phyloP scores from a whole-genome alignment of 2,888 invertebrate genomes.

The Petrophora chlorosata region DNA sequence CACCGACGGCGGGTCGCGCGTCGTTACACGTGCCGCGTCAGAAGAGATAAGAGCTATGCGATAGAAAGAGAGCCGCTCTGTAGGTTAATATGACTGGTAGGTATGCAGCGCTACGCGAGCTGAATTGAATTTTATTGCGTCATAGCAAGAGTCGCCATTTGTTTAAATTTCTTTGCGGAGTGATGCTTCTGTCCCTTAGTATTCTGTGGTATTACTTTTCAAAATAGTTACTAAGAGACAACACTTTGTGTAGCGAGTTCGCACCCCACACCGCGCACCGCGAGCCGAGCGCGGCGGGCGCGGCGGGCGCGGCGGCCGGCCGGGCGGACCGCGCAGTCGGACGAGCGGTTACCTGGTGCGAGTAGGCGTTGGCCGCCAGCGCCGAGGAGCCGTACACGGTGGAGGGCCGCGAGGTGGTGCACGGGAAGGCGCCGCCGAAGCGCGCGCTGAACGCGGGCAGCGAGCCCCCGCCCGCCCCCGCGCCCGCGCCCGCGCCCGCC shows the following conservation, averaged over 20 bases:
- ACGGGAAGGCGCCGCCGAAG: conserved; percentile 73
- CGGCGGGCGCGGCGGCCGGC: not conserved
- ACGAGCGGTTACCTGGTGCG: conserved; percentile 53
- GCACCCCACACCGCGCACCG: not conserved
- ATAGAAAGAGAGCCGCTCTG: no score
- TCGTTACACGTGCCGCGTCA: no score
- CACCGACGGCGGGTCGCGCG: no score
- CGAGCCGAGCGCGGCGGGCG: not conserved
- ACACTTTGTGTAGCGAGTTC: not conserved
- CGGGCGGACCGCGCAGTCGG: not conserved
- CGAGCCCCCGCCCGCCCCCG: conserved; percentile 57
- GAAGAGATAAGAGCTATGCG: no score
- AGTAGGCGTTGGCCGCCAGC: conserved; percentile 53
- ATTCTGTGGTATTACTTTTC: no score
- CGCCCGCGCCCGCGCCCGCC: conserved; percentile 41
- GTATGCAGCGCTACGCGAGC: no score
- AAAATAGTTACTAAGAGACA: no score
- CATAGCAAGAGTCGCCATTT: no score
- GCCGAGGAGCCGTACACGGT: conserved; percentile 58
- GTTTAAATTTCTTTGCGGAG: no score
- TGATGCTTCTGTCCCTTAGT: no score
- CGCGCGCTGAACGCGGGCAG: conserved; percentile 83
- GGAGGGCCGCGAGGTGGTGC: conserved; percentile 57
- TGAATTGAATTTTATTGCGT: no score
- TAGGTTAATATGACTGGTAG: no score